Base-by-base conservation (phyloP, 1,140 invertebrate genomes). In the Bombus waltoni region DNA sequence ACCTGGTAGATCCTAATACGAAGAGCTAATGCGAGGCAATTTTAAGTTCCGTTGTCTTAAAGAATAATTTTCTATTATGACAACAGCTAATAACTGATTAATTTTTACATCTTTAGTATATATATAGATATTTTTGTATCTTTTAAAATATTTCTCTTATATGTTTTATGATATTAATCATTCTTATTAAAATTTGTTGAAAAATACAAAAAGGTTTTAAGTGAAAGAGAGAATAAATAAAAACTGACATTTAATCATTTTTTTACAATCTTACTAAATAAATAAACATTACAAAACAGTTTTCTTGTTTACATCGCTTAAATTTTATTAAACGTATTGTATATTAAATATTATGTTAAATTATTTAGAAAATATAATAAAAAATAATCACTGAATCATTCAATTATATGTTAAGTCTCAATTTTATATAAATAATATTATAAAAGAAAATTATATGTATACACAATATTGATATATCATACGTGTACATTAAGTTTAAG, bases 401-500 rank as follows among this genome's bases (percentile, higher is more conserved):
- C 42, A 81, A 79, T 53, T 42, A 88, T 65, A 40, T 75, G 32
- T 80, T 75, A 5, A 38, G 47, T 73, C 40, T 73, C 40, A 28
- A 88, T 65, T 35, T 82, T 72, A 22, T 13, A 83, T 25, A 75
- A 88, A 38, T 70, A 70, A 38, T 38, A 70, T 11, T 25, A 70
- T 11, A 70, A 70, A 66, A 18, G 1, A 35, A 35, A 18, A 66
- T 66, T 66, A 66, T 18, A 66, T 9, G 8, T 66, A 18, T n/a
- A 62, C 59, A n/a, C 28, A 62, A 62, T 62, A 66, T 47, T 62
- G 40, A 65, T 68, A 70, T 66, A 3, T 66, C 32, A 66, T 62
- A 62, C 15, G 0, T 22, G 15, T 35, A 66, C 15, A 65, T 18
- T 72, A 80, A 89, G 65, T 65, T 83, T 76, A 86, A 86, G 57